These are phyloP conservation scores for Macquaria ambigua DNA, from an alignment of 2,113 vertebrate species.

Conservation along the genomic window DNA sequence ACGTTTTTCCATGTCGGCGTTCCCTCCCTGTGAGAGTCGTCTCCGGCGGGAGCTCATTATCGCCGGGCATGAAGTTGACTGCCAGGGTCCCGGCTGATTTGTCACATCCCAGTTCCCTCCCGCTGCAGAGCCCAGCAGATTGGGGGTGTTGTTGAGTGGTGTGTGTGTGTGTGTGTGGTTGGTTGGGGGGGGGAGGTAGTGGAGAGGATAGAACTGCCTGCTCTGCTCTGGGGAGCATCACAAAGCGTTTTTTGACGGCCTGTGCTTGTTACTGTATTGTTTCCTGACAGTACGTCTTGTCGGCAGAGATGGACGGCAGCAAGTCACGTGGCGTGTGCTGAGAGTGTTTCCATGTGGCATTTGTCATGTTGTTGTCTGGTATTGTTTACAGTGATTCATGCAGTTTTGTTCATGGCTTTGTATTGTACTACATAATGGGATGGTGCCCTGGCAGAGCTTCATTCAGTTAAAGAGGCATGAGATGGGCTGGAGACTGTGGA, in stretches of 20 bases:
- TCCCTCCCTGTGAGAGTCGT: slow-evolving; percentile 47
- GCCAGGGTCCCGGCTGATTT: slow-evolving; percentile 76
- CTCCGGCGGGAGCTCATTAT: slow-evolving; percentile 83
- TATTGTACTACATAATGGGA: slow-evolving; percentile 47
- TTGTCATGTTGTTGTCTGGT: slow-evolving; percentile 38
- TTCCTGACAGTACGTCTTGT: slow-evolving; percentile 53
- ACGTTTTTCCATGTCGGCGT: slow-evolving; percentile 32
- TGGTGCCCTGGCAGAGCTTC: slow-evolving; percentile 34
- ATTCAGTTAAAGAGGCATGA: slow-evolving; percentile 52
- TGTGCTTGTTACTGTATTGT: slow-evolving; percentile 45
- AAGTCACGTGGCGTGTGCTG: slow-evolving; percentile 9
- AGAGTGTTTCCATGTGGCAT: slow-evolving; percentile 42
- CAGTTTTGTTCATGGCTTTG: slow-evolving; percentile 53
- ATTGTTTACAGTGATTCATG: slow-evolving; percentile 59
- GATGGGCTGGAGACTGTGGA: slow-evolving; percentile 27
- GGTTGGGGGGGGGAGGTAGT: background rate
- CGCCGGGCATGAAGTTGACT: slow-evolving; percentile 78
- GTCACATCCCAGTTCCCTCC: slow-evolving; percentile 72
- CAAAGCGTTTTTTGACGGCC: slow-evolving; percentile 41
- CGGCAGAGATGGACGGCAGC: background rate
- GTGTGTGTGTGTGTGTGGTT: slow-evolving; percentile 5
- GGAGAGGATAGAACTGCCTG: slow-evolving; percentile 31
- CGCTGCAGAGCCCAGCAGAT: slow-evolving; percentile 57
- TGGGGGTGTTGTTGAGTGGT: slow-evolving; percentile 50
- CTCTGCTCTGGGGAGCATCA: slow-evolving; percentile 61